Evolutionary conservation across 2,888 invertebrate genomes (phyloP).

Genomic region (Liodrosophila aerea): DNA sequence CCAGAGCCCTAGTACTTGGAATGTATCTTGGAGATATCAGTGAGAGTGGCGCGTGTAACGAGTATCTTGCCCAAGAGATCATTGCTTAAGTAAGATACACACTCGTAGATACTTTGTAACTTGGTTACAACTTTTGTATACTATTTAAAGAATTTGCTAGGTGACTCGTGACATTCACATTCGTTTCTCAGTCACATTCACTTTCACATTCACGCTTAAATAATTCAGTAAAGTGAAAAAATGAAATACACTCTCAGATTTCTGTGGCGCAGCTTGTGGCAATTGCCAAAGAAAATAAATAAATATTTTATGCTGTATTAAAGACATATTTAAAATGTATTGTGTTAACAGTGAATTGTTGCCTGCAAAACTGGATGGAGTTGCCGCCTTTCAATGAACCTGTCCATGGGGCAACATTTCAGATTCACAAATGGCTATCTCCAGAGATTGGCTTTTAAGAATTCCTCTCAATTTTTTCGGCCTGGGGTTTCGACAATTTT

Average conservation of each 20-base stretch:
- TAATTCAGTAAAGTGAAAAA: too few relatives aligned
- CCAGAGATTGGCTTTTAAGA: slow-evolving; percentile 50
- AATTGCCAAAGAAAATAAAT: slow-evolving; percentile 4
- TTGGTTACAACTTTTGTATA: too few relatives aligned
- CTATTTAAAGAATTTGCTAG: too few relatives aligned
- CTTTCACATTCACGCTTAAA: too few relatives aligned
- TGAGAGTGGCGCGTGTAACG: too few relatives aligned
- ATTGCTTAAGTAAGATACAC: too few relatives aligned
- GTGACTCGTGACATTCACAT: too few relatives aligned
- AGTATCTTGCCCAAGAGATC: too few relatives aligned
- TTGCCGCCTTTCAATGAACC: slow-evolving; percentile 13
- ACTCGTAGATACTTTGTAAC: too few relatives aligned
- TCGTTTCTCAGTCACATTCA: too few relatives aligned
- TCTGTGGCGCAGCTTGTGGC: neutral
- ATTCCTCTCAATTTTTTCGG: slow-evolving; percentile 33
- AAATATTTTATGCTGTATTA: neutral
- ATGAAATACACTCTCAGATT: neutral
- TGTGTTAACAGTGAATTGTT: slow-evolving; percentile 11
- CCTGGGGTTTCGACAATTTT: slow-evolving; percentile 28
- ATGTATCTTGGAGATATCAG: too few relatives aligned
- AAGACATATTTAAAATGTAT: slow-evolving; percentile 26
- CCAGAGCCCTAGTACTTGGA: too few relatives aligned
- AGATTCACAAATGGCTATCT: slow-evolving; percentile 46
- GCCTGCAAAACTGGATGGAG: neutral
- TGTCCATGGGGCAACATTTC: slow-evolving; percentile 40